A percentile compares a stretch with the other conserved stretches of the same genome.
Conservation (phyloP, 2,888 invertebrate genomes). For the Platycheirus albimanus region DNA sequence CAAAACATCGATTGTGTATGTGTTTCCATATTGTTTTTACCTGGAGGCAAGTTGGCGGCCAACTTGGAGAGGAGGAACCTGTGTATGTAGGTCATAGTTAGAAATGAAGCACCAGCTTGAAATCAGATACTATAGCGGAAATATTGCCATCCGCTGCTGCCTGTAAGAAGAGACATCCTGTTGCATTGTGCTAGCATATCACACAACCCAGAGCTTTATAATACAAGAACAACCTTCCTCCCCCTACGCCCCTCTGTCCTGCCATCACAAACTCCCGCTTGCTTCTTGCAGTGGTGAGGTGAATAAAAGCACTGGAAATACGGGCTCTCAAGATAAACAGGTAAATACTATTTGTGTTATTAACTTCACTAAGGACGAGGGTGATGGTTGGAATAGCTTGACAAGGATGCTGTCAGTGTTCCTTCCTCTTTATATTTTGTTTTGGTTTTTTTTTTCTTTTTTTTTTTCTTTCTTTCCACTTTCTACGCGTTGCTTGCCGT, state of each 20-base stretch:
- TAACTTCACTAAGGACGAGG: slow-evolving; percentile 42
- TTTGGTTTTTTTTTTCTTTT: slow-evolving; percentile 13
- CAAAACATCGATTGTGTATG: slow-evolving; percentile 55
- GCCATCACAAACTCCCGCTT: too few relatives aligned
- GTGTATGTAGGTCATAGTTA: slow-evolving; percentile 66
- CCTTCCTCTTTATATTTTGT: slow-evolving; percentile 50
- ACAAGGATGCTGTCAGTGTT: slow-evolving; percentile 68
- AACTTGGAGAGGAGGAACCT: slow-evolving; percentile 15
- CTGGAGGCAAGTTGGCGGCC: slow-evolving; percentile 58
- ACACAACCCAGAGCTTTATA: slow-evolving; percentile 13
- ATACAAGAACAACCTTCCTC: background rate
- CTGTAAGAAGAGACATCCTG: slow-evolving; percentile 67
- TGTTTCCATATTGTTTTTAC: slow-evolving; percentile 44
- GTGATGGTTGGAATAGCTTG: slow-evolving; percentile 53
- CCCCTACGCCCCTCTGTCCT: background rate
- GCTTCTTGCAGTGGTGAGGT: background rate
- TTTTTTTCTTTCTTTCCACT: slow-evolving; percentile 1
- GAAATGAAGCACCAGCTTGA: slow-evolving; percentile 54
- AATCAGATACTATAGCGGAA: slow-evolving; percentile 62
- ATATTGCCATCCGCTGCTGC: slow-evolving; percentile 60
- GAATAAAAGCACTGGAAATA: slow-evolving; percentile 13
- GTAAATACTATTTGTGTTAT: slow-evolving; percentile 71
- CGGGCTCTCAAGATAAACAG: slow-evolving; percentile 67
- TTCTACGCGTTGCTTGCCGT: background rate
- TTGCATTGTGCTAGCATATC: slow-evolving; percentile 55